Evolutionary conservation across 2,888 invertebrate genomes (phyloP).

Genomic region (Plebejus melissa): DNA sequence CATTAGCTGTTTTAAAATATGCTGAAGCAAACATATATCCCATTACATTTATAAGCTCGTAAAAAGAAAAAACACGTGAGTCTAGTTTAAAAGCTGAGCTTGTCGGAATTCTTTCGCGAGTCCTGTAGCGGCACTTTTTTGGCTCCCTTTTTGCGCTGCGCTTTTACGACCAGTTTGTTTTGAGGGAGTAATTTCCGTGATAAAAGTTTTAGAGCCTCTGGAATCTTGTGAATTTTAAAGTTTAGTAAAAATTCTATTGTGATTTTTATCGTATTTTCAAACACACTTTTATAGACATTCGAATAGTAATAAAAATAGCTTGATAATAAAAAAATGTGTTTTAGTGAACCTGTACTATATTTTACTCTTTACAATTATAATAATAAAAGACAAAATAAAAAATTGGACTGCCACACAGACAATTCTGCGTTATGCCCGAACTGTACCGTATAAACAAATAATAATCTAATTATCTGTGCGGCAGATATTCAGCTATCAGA

Average conservation of each 20-base stretch:
- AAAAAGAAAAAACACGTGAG: neutral
- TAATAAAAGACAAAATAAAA: neutral
- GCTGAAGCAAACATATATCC: neutral
- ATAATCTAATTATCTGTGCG: too few relatives aligned
- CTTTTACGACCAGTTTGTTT: slow-evolving; percentile 23
- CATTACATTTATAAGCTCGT: neutral
- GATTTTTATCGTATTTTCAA: neutral
- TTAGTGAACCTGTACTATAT: too few relatives aligned
- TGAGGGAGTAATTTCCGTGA: slow-evolving; percentile 9
- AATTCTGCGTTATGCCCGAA: neutral
- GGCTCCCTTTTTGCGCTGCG: neutral
- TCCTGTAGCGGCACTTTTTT: slow-evolving; percentile 12
- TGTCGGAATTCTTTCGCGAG: slow-evolving; percentile 21
- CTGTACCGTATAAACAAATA: too few relatives aligned
- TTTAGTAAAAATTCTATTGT: neutral
- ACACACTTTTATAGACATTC: neutral
- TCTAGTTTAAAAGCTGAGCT: slow-evolving; percentile 20
- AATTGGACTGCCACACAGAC: neutral
- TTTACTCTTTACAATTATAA: too few relatives aligned
- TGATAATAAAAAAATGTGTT: too few relatives aligned
- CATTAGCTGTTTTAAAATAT: neutral
- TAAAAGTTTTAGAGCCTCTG: slow-evolving; percentile 16
- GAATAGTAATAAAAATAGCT: neutral
- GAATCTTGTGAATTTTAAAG: neutral
- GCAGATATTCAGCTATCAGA: neutral